Percentiles rank a stretch among this genome's conserved stretches.
phyloP scores from a whole-genome alignment of 2,888 invertebrate genomes.

The Diachrysia chrysitis region DNA sequence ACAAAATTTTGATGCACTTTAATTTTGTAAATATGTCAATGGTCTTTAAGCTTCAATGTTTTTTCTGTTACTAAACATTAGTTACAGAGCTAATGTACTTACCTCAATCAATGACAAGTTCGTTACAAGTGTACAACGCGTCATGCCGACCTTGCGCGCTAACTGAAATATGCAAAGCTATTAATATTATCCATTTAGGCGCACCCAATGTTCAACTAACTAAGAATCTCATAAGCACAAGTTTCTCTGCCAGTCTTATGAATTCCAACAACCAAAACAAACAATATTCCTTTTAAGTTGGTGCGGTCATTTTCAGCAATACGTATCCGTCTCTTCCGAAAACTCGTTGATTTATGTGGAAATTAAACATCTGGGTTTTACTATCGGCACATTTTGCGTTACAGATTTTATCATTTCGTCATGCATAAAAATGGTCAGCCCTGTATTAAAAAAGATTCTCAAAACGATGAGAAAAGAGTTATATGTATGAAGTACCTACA shows the following conservation, averaged over 20 bases:
- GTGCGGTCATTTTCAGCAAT: constrained; percentile 46
- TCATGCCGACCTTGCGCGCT: constrained; percentile 58
- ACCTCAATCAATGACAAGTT: constrained; percentile 50
- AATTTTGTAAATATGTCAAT: constrained; percentile 29
- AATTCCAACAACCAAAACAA: constrained; percentile 52
- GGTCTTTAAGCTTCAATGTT: background rate
- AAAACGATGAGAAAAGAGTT: background rate
- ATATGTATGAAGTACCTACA: background rate
- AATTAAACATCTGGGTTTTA: constrained; percentile 64
- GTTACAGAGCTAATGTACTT: constrained; percentile 52
- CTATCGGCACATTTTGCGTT: constrained; percentile 38
- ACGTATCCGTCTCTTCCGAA: constrained; percentile 52
- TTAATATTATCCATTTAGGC: constrained; percentile 49
- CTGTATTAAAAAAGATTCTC: background rate
- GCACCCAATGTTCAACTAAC: constrained; percentile 44
- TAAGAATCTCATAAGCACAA: constrained; percentile 41
- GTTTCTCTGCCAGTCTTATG: constrained; percentile 59
- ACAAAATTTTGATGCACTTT: constrained; percentile 38
- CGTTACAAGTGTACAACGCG: constrained; percentile 38
- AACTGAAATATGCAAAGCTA: constrained; percentile 58
- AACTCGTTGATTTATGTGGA: constrained; percentile 57
- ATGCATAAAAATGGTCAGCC: constrained; percentile 34
- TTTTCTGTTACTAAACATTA: constrained; percentile 29
- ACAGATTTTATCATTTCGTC: constrained; percentile 52
- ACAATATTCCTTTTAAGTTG: constrained; percentile 25